phyloP scores from a whole-genome alignment of 1,140 invertebrate species.

The Pomacea maculata region DNA sequence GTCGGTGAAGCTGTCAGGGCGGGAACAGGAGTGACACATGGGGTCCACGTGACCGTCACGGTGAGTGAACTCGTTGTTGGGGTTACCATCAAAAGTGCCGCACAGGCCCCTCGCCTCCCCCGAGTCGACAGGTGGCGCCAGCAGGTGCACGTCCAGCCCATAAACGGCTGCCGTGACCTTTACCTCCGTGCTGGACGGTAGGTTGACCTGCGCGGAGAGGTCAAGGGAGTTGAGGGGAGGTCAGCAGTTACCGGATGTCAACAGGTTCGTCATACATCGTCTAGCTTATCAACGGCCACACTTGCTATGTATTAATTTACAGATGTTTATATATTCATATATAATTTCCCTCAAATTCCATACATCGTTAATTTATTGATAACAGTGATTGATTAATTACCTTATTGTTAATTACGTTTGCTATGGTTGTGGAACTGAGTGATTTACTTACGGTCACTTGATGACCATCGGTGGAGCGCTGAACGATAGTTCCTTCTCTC shows the following conservation, averaged over 20 bases:
- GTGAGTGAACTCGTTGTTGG: constrained; percentile 23
- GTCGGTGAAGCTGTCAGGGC: constrained; percentile 19
- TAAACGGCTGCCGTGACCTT: background rate
- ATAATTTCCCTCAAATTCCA: too few species aligned
- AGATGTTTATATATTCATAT: too few species aligned
- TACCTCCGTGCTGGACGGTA: constrained; percentile 23
- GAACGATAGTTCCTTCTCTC: background rate
- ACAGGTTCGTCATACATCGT: too few species aligned
- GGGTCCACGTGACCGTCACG: constrained; percentile 1
- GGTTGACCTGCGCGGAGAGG: constrained; percentile 8
- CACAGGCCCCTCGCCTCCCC: constrained; percentile 18
- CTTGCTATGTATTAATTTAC: too few species aligned
- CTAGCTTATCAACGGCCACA: too few species aligned
- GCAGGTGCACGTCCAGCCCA: constrained; percentile 16
- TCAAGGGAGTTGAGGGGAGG: background rate
- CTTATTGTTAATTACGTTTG: too few species aligned
- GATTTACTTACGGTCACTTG: background rate
- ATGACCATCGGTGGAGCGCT: constrained; percentile 1
- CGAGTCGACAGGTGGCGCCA: constrained; percentile 11
- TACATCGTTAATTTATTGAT: too few species aligned
- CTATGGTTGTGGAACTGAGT: too few species aligned
- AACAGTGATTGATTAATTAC: too few species aligned
- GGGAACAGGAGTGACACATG: background rate
- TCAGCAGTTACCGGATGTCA: background rate
- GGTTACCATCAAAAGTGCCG: constrained; percentile 23